Base-by-base conservation (phyloP, 1,140 invertebrate genomes). In the Bombus picipes region DNA sequence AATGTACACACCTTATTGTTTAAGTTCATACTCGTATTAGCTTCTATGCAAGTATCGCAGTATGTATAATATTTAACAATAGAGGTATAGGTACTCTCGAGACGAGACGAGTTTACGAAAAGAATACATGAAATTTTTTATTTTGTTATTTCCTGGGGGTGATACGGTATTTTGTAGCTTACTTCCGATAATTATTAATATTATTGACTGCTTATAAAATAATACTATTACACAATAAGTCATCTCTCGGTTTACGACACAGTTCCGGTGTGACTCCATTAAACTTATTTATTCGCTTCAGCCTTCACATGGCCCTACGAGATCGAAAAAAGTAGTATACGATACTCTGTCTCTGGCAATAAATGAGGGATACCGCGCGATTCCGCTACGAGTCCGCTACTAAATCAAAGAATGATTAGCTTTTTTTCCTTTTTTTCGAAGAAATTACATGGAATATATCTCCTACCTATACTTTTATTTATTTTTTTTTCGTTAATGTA, bases 141-240 rank as follows among this genome's bases (percentile, higher is more conserved):
- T 71, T 74, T 66, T 81, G 37, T 39, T 73, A 43, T 32, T 39
- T 76, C 18, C 18, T 57, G 25, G 57, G 41, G 53, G 28, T 81
- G 88, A 83, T 81, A 88, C 88, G 87, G 83, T 86, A 53, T 86
- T 83, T 81, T 47, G 37, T 77, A 72, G 75, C 87, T 89, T 87
- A 89, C 59, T 62, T 75, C 80, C 83, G 66, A 81, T 77, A 86
- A 66, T 89, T 87, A 83, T 89, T 87, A 89, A 89, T 89, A 87
- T 91, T 91, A 91, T 91, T 91, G 90, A 90, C 89, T 90, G 89
- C 89, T 91, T 91, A 87, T 85, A 91, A 91, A 91, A 90, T 91
- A 90, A 91, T 90, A 90, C 83, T 90, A 89, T 90, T 91, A 87
- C 81, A 90, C 85, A 65, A 18, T 87, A 84, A 89, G 78, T 89